Evolutionary conservation across 2,797 vertebrate genomes (phyloP), one percentile per base, ranked within the genome.

Genomic region (Tolypeutes matacus): DNA sequence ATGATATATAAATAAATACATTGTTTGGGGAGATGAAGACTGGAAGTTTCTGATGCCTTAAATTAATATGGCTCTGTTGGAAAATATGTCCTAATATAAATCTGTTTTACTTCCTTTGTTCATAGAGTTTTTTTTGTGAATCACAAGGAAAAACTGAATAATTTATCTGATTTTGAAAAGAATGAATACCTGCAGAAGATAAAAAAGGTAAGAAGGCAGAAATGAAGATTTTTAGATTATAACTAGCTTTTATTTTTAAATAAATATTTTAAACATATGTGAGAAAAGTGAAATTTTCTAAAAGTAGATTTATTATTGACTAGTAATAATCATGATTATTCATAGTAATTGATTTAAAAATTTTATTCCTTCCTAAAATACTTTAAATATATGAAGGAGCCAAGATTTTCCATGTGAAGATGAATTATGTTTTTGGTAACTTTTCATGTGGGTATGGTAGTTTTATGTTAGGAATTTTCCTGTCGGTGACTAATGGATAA

Each of bases 171-270:
- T 23, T 0, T 0, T 10, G 90, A 97, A 91, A 98, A 97, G 73
- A 39, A 51, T 31, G 64, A 81, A 20, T 77, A 98, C 2, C n/a
- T 83, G 39, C 34, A 27, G 12, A 91, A 95, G 92, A 77, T 98
- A 94, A 78, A 53, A 42, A 78, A 98, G 95, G 97, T 98, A 97
- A 86, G 92, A 97, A 82, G 53, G 93, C 4, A 95, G n/a, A 91
- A 84, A 60, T 87, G 8, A 90, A 73, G 15, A 7, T 27, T 89
- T 93, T 95, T 87, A 62, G 3, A 42, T 76, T 76, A 62, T 62
- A 75, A 39, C 75, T 70, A 53, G 10, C 36, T 64, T 91, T 94
- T 69, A 94, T 36, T 78, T 92, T 88, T 88, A 87, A 84, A 36
- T 93, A 86, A 60, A 29, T 87, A 65, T 93, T 91, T 77, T 88